Percentiles rank a stretch among this genome's conserved stretches.
These are phyloP conservation scores for Hyles lineata DNA, from an alignment of 2,888 invertebrate genomes.

Conservation along the genomic window DNA sequence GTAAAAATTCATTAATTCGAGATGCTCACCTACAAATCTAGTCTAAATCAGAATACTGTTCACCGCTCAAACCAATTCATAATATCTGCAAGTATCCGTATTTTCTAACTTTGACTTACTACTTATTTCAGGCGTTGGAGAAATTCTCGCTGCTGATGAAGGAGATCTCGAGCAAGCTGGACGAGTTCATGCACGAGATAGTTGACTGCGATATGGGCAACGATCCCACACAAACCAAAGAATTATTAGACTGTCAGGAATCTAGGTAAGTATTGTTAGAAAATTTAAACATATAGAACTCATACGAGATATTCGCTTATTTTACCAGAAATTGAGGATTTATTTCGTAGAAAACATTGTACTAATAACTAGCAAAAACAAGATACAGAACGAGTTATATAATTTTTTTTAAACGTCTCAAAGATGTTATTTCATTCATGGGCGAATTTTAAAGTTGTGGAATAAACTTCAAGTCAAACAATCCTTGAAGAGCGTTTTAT, in stretches of 20 bases:
- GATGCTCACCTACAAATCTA: no score
- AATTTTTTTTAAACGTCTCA: no score
- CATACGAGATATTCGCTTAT: background rate
- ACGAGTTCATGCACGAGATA: constrained; percentile 94
- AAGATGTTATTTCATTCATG: no score
- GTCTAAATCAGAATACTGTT: no score
- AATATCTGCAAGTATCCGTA: background rate
- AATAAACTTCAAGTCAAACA: no score
- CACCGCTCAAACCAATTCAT: background rate
- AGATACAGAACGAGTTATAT: no score
- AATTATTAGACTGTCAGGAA: constrained; percentile 93
- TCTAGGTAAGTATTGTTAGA: constrained; percentile 77
- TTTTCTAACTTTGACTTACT: background rate
- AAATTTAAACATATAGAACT: background rate
- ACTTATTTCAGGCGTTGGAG: constrained; percentile 91
- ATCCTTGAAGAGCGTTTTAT: no score
- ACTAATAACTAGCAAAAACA: background rate
- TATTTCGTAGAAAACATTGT: background rate
- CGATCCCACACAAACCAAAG: constrained; percentile 95
- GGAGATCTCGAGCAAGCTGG: constrained; percentile 94
- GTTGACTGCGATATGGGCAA: constrained; percentile 97
- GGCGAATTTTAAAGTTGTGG: no score
- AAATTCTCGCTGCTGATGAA: constrained; percentile 96
- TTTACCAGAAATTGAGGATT: background rate
- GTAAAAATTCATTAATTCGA: no score